These are phyloP conservation scores for Lepidocolaptes lacrymiger DNA, from an alignment of 2,797 vertebrate species.

Conservation along the genomic window DNA sequence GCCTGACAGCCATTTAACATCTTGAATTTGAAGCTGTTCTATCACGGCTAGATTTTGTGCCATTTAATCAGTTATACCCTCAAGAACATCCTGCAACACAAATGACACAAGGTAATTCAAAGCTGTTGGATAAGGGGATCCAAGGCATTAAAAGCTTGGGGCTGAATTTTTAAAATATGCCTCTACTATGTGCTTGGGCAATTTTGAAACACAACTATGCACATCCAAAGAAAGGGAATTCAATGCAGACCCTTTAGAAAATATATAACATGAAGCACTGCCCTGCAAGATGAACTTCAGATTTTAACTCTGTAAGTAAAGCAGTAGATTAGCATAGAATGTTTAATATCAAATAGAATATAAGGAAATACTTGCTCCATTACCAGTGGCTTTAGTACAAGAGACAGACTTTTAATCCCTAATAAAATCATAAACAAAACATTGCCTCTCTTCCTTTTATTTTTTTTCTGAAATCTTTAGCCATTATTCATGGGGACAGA, in stretches of 20 bases:
- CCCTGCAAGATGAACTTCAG: background rate
- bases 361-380: background rate
- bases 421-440: background rate
- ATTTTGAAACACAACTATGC: background rate
- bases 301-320: background rate
- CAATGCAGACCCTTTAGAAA: background rate
- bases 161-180: background rate
- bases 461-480: background rate
- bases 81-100: background rate
- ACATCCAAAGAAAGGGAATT: background rate
- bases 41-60: background rate
- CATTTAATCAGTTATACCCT: constrained; percentile 20
- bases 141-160: background rate
- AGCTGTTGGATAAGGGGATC: constrained; percentile 6
- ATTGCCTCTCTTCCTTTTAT: background rate
- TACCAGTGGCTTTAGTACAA: background rate
- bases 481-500: background rate
- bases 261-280: background rate
- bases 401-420: background rate
- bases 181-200: background rate
- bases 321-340: background rate
- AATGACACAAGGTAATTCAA: constrained; percentile 28
- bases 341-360: background rate
- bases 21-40: constrained; percentile 20
- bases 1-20: background rate